Conservation (phyloP, 2,888 invertebrate species). For the Ophion slaviceki region DNA sequence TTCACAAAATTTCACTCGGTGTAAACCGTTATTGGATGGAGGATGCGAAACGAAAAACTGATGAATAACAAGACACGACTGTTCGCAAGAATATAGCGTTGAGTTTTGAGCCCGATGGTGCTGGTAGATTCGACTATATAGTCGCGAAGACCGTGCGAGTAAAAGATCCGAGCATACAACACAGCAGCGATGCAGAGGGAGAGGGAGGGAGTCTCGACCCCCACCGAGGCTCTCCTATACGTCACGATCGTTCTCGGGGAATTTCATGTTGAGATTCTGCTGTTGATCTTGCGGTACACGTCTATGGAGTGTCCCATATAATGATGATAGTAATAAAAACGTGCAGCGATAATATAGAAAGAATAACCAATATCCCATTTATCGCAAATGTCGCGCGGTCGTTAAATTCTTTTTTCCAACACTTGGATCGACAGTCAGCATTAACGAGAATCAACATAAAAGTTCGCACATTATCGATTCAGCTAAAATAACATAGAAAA, state of each 20-base stretch:
- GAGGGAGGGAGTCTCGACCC: background rate
- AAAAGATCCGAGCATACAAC: background rate
- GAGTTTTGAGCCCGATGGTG: conserved; percentile 37
- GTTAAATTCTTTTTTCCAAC: background rate
- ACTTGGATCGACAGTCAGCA: background rate
- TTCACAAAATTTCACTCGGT: conserved; percentile 46
- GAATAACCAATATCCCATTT: background rate
- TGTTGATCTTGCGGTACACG: background rate
- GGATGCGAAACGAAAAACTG: background rate
- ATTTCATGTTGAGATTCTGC: conserved; percentile 7
- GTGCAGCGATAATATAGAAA: background rate
- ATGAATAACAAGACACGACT: background rate
- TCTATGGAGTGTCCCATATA: conserved; percentile 22
- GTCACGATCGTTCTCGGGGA: conserved; percentile 15
- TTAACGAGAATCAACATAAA: too few relatives aligned
- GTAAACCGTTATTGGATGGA: background rate
- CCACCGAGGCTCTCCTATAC: background rate
- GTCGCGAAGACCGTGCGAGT: conserved; percentile 10
- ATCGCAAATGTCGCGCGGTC: background rate
- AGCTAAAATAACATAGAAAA: too few relatives aligned
- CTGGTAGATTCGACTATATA: conserved; percentile 48
- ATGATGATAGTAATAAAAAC: conserved; percentile 5
- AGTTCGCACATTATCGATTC: too few relatives aligned
- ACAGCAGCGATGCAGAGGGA: background rate
- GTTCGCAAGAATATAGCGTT: conserved; percentile 16